These are phyloP conservation scores for Drosophila suboccidentalis DNA, from an alignment of 2,888 invertebrate species.

Conservation along the genomic window DNA sequence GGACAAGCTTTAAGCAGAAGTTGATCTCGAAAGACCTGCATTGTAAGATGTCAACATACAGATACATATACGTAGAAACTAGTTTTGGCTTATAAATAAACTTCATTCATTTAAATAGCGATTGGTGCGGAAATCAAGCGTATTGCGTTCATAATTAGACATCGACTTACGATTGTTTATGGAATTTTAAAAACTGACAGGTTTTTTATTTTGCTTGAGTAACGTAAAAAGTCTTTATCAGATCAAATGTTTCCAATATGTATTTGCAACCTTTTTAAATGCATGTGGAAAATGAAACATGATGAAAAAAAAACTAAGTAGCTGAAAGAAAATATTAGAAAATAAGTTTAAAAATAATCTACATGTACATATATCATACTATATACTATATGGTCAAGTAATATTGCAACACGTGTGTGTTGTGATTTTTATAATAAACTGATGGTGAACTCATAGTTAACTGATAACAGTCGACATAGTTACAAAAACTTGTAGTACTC, in stretches of 20 bases:
- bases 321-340: background rate
- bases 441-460: slow-evolving; percentile 27
- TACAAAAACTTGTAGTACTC: background rate
- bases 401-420: slow-evolving; percentile 18
- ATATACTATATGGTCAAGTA: background rate
- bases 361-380: too few relatives aligned
- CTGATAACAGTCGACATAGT: slow-evolving; percentile 4
- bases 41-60: slow-evolving; percentile 57
- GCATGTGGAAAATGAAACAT: background rate
- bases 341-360: too few relatives aligned
- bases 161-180: slow-evolving; percentile 37
- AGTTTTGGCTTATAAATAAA: slow-evolving; percentile 67
- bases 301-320: background rate
- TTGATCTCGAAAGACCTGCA: slow-evolving; percentile 65
- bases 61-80: slow-evolving; percentile 47
- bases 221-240: slow-evolving; percentile 10
- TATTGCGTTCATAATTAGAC: slow-evolving; percentile 58
- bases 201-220: slow-evolving; percentile 32
- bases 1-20: slow-evolving; percentile 35
- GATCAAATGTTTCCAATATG: background rate
- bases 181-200: slow-evolving; percentile 33
- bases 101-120: slow-evolving; percentile 62
- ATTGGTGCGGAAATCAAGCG: slow-evolving; percentile 68
- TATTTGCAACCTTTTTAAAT: background rate
- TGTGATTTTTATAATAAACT: slow-evolving; percentile 20